phyloP scores from a whole-genome alignment of 2,888 invertebrate genomes.

The Calameuta filiformis region DNA sequence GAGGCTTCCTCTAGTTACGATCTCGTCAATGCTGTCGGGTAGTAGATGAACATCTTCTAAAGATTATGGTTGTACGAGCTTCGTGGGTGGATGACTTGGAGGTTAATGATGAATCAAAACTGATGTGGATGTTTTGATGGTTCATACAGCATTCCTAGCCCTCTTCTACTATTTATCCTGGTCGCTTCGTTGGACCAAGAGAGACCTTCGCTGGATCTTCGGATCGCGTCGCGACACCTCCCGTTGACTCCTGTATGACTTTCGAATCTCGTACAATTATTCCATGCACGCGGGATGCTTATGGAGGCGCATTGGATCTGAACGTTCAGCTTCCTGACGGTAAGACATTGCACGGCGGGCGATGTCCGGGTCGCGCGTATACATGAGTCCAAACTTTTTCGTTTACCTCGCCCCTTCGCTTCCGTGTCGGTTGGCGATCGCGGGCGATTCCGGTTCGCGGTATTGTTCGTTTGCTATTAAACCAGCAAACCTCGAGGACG shows the following conservation, averaged over 20 bases:
- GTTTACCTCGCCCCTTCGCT: background rate
- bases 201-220: background rate
- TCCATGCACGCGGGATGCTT: constrained; percentile 26
- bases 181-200: background rate
- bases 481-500: constrained; percentile 37
- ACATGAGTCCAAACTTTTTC: constrained; percentile 32
- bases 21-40: background rate
- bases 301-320: constrained; percentile 41
- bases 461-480: constrained; percentile 17
- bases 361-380: constrained; percentile 36
- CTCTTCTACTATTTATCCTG: background rate
- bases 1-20: background rate
- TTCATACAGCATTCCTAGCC: background rate
- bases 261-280: background rate
- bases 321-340: constrained; percentile 40
- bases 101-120: background rate
- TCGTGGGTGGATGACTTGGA: background rate
- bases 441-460: constrained; percentile 1
- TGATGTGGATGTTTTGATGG: background rate
- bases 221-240: constrained; percentile 21
- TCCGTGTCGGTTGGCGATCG: background rate
- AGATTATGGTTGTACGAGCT: background rate
- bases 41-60: background rate
- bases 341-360: constrained; percentile 42
- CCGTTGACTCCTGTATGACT: background rate